Conservation (phyloP, 2,797 vertebrate genomes). For the Mormyrus proboscirostris region DNA sequence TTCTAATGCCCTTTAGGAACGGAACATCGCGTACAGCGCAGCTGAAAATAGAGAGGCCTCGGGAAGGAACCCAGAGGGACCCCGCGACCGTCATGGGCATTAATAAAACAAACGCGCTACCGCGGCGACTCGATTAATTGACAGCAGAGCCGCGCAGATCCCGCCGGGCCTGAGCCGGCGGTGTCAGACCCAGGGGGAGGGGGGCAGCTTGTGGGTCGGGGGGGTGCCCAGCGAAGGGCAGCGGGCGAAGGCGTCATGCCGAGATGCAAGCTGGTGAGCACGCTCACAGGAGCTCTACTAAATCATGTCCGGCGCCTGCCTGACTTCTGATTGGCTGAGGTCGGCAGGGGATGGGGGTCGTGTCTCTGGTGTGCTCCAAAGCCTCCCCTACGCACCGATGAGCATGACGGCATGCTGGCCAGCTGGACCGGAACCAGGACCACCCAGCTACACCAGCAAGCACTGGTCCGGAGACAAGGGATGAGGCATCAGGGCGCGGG, state of each 20-base stretch:
- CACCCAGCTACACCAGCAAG: slow-evolving; percentile 10
- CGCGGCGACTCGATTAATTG: slow-evolving; percentile 15
- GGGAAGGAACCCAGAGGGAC: neutral
- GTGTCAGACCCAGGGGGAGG: neutral
- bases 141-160: neutral
- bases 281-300: neutral
- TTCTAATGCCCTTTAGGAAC: slow-evolving; percentile 15
- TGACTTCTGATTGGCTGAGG: slow-evolving; percentile 8
- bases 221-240: neutral
- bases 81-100: slow-evolving; percentile 7
- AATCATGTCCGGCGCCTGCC: slow-evolving; percentile 20
- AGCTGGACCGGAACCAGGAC: neutral
- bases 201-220: neutral
- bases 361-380: slow-evolving; percentile 2
- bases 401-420: slow-evolving; percentile 9
- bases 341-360: neutral
- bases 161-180: neutral
- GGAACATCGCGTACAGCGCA: neutral
- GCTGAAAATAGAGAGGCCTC: slow-evolving; percentile 3
- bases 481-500: neutral
- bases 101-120: slow-evolving; percentile 8
- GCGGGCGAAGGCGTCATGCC: neutral
- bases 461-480: neutral
- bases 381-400: neutral
- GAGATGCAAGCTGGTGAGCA: slow-evolving; percentile 16